Conservation (phyloP, 2,113 vertebrate species). For the Okapia johnstoni region DNA sequence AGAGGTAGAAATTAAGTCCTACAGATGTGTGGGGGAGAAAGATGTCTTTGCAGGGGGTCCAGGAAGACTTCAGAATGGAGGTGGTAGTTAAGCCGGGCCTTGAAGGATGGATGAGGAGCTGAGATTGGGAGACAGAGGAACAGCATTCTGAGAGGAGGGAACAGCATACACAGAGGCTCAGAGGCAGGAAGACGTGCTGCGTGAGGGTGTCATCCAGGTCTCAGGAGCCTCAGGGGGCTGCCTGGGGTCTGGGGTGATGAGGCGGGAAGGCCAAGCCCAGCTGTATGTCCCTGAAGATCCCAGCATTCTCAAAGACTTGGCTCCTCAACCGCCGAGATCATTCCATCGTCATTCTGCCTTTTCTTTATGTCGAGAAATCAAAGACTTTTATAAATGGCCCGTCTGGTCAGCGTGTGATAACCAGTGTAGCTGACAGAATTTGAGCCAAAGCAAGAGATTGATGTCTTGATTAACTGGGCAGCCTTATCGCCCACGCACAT, state of each 20-base stretch:
- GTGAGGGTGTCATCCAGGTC: not conserved
- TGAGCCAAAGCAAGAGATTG: slow-evolving; percentile 7
- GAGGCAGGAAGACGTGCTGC: not conserved
- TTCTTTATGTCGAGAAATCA: slow-evolving; percentile 50
- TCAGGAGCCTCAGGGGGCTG: not conserved
- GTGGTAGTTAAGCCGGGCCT: not conserved
- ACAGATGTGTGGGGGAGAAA: not conserved
- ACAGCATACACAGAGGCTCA: not conserved
- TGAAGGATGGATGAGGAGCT: not conserved
- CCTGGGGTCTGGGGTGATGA: not conserved
- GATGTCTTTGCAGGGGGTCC: not conserved
- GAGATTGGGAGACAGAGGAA: not conserved
- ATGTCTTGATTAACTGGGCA: slow-evolving; percentile 29
- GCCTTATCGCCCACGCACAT: not conserved
- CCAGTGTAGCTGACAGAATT: not conserved
- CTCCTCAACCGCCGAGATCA: not conserved
- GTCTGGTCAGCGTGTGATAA: slow-evolving; percentile 39
- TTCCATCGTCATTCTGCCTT: not conserved
- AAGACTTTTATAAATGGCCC: slow-evolving; percentile 47
- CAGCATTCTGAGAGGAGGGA: not conserved
- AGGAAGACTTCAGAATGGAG: not conserved
- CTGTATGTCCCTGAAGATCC: not conserved
- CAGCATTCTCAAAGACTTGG: not conserved
- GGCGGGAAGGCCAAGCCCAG: not conserved
- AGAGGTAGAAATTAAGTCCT: not conserved